Base-by-base conservation (phyloP, 2,888 invertebrate species). In the Pseudoips prasinana region DNA sequence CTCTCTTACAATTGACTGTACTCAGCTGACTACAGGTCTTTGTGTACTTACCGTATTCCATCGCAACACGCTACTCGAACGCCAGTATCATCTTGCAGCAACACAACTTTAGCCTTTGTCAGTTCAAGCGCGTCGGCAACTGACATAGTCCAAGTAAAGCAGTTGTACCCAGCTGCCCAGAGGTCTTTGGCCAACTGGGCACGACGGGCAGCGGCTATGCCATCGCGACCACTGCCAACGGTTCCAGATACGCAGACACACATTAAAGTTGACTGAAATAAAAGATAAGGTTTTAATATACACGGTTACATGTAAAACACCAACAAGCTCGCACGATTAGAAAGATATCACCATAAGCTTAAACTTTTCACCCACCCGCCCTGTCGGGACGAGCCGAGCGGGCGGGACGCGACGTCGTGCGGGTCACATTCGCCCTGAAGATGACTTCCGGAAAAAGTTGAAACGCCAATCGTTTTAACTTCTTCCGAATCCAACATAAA, bases 81-180 rank as follows among this genome's bases (percentile, higher is more conserved):
- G 7, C 50, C 44, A 0, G 58, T 43, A 1, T 63, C 71, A 8
- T 72, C 71, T n/a, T 62, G 64, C 8, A 52, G 51, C 22, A 77
- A 33, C 10, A 75, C 69, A 1, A 74, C 26, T 0, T 41, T 53
- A 0, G 78, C 68, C 0, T 52, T 46, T 1, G 58, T 44, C 31
- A 67, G 28, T 7, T 82, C 75, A 39, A 68, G 74, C 0, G 73
- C 73, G 20, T 73, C 73, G 0, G 46, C 41, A 7, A 31, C 31
- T 11, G 46, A 32, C 0, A 52, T 39, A 2, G 65, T 39, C 67
- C 69, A 71, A 0, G 51, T 26, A 33, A 47, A 60, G 31, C 57
- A 53, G 38, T 90, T 89, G 33, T 94, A 89, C 1, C 94, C 95
- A 1, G 91, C 90, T 0, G 90, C 81, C 95, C 97, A 96, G 7